Conservation (phyloP, 2,797 vertebrate species). For the Bothrops alternatus region DNA sequence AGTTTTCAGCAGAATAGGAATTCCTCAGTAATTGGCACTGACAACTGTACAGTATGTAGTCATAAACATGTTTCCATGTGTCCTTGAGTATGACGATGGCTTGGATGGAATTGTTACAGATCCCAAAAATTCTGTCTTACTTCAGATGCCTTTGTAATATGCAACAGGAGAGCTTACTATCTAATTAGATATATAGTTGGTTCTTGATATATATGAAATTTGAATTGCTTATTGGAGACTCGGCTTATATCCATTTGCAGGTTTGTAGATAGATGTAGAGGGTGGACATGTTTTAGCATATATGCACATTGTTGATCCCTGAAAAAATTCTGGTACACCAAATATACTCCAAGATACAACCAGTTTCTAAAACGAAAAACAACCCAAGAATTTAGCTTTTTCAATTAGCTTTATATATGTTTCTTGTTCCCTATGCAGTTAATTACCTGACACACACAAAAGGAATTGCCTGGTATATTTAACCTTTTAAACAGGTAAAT, state of each 20-base stretch:
- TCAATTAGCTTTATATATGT: background rate
- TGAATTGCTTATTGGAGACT: background rate
- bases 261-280: background rate
- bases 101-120: too few relatives aligned
- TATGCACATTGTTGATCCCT: background rate
- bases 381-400: background rate
- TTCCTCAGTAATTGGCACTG: background rate
- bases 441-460: background rate
- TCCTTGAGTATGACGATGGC: background rate
- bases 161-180: background rate
- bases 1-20: background rate
- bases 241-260: background rate
- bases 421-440: background rate
- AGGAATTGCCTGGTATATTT: background rate
- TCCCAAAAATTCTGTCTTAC: background rate
- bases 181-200: background rate
- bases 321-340: background rate
- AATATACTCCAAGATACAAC: background rate
- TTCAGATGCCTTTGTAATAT: background rate
- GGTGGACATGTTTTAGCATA: background rate
- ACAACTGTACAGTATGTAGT: background rate
- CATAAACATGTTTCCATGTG: background rate
- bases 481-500: background rate
- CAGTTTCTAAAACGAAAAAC: background rate
- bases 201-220: background rate